Conservation (phyloP, 2,113 vertebrate species). For the Rhinolophus ferrumequinum region DNA sequence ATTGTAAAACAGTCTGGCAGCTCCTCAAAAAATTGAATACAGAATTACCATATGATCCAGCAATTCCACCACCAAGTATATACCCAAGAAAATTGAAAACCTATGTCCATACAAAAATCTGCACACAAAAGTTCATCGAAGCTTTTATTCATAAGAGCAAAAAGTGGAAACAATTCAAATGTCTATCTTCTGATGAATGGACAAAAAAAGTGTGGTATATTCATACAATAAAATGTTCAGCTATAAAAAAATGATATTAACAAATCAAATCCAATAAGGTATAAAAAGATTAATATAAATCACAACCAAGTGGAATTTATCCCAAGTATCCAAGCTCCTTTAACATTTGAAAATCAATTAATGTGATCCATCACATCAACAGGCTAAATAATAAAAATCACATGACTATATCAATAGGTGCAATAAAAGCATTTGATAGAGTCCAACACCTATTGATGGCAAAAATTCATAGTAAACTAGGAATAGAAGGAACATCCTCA, state of each 20-base stretch:
- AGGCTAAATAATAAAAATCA: constrained; percentile 9
- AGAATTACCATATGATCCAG: not conserved
- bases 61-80: not conserved
- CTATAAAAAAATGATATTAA: not conserved
- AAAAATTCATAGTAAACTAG: not conserved
- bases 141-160: not conserved
- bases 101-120: not conserved
- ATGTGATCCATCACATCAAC: not conserved
- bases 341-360: not conserved
- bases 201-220: not conserved
- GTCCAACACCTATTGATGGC: not conserved
- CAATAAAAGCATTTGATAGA: not conserved
- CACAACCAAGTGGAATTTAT: not conserved
- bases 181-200: not conserved
- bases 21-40: not conserved
- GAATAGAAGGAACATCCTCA: not conserved
- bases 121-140: not conserved
- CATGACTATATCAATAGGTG: not conserved
- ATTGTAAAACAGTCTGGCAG: not conserved
- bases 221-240: not conserved
- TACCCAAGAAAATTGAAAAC: not conserved
- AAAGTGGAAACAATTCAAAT: not conserved
- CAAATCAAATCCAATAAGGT: not conserved
- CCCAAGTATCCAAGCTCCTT: not conserved
- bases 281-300: not conserved